These are phyloP conservation scores for Spilarctia lutea DNA, from an alignment of 2,888 invertebrate species.

Conservation along the genomic window DNA sequence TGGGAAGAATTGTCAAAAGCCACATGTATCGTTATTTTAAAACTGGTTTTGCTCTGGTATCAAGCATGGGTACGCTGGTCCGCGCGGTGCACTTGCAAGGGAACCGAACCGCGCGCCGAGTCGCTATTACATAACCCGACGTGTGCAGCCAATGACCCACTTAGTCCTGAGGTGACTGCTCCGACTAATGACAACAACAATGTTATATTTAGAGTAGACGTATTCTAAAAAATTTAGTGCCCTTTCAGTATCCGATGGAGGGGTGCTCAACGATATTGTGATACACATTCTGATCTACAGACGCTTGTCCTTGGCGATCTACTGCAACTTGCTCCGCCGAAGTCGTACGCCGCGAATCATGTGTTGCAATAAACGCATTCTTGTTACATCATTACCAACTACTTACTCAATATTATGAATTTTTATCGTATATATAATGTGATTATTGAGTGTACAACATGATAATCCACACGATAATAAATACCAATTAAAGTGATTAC, in stretches of 20 bases:
- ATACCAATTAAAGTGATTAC: conserved; percentile 1
- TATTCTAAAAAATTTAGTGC: conserved; percentile 26
- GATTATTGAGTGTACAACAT: conserved; percentile 1
- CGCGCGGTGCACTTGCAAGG: conserved; percentile 47
- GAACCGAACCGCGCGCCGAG: conserved; percentile 52
- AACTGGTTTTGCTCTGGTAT: conserved; percentile 53
- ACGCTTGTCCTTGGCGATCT: conserved; percentile 34
- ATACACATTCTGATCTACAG: conserved; percentile 25
- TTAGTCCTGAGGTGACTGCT: conserved; percentile 66
- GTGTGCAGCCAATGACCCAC: conserved; percentile 84
- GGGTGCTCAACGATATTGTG: conserved; percentile 4
- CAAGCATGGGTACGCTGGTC: conserved; percentile 16
- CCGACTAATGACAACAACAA: conserved; percentile 69
- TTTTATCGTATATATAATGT: conserved; percentile 30
- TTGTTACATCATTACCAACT: conserved; percentile 56
- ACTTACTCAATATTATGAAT: conserved; percentile 40
- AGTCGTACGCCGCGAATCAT: conserved; percentile 32
- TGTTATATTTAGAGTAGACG: conserved; percentile 49
- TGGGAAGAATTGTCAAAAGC: background rate
- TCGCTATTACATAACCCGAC: conserved; percentile 75
- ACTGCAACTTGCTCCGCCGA: conserved; percentile 37
- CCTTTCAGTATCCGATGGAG: background rate
- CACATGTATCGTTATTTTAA: conserved; percentile 9
- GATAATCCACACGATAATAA: background rate
- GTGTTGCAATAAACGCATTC: conserved; percentile 63